These are phyloP conservation scores for Lamproptera curius DNA, from an alignment of 2,888 invertebrate species.

Conservation along the genomic window DNA sequence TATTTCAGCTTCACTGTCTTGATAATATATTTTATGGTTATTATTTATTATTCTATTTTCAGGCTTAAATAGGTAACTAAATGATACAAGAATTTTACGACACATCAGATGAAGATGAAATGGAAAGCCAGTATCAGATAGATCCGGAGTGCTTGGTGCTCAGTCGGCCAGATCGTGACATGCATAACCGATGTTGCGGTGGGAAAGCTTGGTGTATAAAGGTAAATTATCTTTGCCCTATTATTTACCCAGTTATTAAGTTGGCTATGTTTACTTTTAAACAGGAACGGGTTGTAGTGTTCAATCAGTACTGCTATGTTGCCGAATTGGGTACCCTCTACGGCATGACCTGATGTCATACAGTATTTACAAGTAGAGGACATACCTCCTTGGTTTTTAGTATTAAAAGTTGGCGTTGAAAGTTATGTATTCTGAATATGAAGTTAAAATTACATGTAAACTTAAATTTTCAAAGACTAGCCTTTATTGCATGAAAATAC, in stretches of 20 bases:
- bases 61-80: slow-evolving; percentile 34
- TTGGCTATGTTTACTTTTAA: neutral
- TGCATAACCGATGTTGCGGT: slow-evolving; percentile 91
- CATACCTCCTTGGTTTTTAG: neutral
- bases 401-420: too few species aligned
- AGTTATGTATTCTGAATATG: too few species aligned
- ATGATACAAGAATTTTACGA: slow-evolving; percentile 70
- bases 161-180: slow-evolving; percentile 74
- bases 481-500: too few species aligned
- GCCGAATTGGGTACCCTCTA: neutral
- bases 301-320: neutral
- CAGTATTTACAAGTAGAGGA: neutral
- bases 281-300: neutral
- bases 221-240: too few species aligned
- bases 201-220: slow-evolving; percentile 93
- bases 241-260: neutral
- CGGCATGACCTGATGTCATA: neutral
- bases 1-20: too few species aligned
- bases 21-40: too few species aligned
- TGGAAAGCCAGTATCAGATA: slow-evolving; percentile 62
- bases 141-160: slow-evolving; percentile 60
- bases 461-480: too few species aligned
- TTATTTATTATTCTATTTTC: neutral
- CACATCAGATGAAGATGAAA: slow-evolving; percentile 69
- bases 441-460: too few species aligned